Evolutionary conservation across 2,797 vertebrate species (phyloP), one percentile per base, ranked within the genome.

Genomic region (Carapus acus): DNA sequence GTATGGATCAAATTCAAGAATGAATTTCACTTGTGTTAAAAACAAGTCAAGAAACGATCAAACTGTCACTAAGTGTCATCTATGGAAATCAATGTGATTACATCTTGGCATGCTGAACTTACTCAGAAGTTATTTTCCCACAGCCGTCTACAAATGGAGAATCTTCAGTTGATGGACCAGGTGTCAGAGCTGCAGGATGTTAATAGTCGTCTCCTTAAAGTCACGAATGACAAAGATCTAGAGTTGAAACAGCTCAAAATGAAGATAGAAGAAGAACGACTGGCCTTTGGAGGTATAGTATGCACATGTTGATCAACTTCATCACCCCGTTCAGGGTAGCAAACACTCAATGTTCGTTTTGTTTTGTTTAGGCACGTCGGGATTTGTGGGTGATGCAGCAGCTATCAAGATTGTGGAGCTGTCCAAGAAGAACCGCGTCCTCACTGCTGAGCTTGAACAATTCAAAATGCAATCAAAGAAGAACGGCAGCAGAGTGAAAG

Each of bases 401-500:
- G 93, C 94, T 54, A 85, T 89, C 43, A 98, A 93, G 83, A 94
- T 97, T 0, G 89, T 99, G 2, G 93, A 96, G 60, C 67, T 99
- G 73, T 92, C 94, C 41, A 97, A 92, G 74, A 94, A 74, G 82
- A 97, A 92, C 43, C 88, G 92, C 19, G 89, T 90, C 52, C 58
- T 97, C 20, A 84, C 58, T 4, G 90, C 87, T 0, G 91, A 94
- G 75, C 69, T 85, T 0, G 90, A 95, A 68, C 82, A 75, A 0
- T 88, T 91, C 16, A 94, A 88, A 65, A 78, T 82, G 49, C 92
- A 84, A 83, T 85, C 77, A 44, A 94, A 91, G 76, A 90, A 92
- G 71, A 85, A 88, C 47, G 87, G 42, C 61, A 86, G 81, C 57
- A 87, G 65, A 65, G 65, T 95, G 62, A 92, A 81, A 83, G 89